phyloP scores from a whole-genome alignment of 2,888 invertebrate genomes.

The Drosophila infuscata region DNA sequence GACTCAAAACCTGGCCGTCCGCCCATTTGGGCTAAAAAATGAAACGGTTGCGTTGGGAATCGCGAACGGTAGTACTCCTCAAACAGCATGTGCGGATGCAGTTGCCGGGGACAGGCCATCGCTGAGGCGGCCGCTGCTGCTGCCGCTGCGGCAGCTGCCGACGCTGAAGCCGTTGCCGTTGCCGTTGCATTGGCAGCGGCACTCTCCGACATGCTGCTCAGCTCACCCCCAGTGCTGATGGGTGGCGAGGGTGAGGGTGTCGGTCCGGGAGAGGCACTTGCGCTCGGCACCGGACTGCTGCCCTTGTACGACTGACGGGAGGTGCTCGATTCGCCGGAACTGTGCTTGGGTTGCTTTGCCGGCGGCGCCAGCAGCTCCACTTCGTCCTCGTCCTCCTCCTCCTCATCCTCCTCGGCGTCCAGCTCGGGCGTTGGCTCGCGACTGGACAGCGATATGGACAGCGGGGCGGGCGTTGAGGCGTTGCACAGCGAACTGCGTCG shows the following conservation, averaged over 20 bases:
- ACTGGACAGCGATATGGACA: constrained; percentile 27
- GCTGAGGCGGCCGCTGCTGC: constrained; percentile 55
- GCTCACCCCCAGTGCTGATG: constrained; percentile 71
- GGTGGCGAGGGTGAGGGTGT: constrained; percentile 85
- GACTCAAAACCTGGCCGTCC: constrained; percentile 88
- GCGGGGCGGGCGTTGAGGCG: constrained; percentile 22
- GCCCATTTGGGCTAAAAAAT: constrained; percentile 92
- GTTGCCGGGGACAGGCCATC: constrained; percentile 92
- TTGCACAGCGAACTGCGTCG: constrained; percentile 81
- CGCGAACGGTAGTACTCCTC: constrained; percentile 90
- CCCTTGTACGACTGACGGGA: constrained; percentile 76
- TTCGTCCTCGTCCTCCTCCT: constrained; percentile 28
- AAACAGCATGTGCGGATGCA: constrained; percentile 87
- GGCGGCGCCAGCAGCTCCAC: constrained; percentile 41
- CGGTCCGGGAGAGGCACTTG: constrained; percentile 81
- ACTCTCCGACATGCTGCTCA: constrained; percentile 73
- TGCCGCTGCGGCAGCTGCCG: constrained; percentile 85
- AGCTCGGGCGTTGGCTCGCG: constrained; percentile 35
- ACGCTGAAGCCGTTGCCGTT: constrained; percentile 72
- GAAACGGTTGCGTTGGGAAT: constrained; percentile 86
- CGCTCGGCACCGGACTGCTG: constrained; percentile 82
- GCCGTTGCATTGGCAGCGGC: constrained; percentile 75
- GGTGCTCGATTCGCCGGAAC: constrained; percentile 57
- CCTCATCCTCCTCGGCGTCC: constrained; percentile 34
- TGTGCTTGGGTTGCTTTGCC: constrained; percentile 51